Conservation (phyloP, 2,797 vertebrate genomes). For the Chaetophractus vellerosus region DNA sequence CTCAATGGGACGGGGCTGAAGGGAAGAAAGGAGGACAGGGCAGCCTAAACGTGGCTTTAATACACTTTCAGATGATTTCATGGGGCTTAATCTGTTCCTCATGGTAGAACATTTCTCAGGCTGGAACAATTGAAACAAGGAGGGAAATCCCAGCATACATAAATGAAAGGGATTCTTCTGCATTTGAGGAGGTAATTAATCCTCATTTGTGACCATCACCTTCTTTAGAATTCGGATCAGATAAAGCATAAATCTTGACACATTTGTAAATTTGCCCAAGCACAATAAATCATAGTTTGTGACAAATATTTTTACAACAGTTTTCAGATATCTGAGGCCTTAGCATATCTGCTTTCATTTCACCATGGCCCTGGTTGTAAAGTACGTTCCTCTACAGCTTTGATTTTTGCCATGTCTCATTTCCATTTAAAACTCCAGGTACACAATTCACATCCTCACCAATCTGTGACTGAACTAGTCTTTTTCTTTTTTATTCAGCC, state of each 20-base stretch:
- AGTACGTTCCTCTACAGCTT: not conserved
- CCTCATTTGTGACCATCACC: not conserved
- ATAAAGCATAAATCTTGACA: not conserved
- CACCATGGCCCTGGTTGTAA: not conserved
- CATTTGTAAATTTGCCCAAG: not conserved
- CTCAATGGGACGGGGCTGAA: not conserved
- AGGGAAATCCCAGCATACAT: not conserved
- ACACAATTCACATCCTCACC: not conserved
- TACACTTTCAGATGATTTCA: conserved; percentile 20
- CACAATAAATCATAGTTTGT: not conserved
- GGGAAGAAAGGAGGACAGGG: not conserved
- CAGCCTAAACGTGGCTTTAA: conserved; percentile 14
- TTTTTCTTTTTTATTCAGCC: conserved; percentile 35
- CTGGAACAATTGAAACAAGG: conserved; percentile 54
- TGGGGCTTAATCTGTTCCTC: conserved; percentile 36
- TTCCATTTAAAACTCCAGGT: not conserved
- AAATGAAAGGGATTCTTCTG: not conserved
- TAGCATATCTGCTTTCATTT: not conserved
- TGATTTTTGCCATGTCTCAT: not conserved
- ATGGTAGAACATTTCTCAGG: conserved; percentile 2
- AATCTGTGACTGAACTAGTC: not conserved
- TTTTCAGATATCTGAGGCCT: not conserved
- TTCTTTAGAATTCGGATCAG: conserved; percentile 21
- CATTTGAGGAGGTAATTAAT: not conserved
- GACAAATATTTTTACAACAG: not conserved